These are phyloP conservation scores for Clupea harengus DNA, from an alignment of 2,113 vertebrate species.

Conservation along the genomic window DNA sequence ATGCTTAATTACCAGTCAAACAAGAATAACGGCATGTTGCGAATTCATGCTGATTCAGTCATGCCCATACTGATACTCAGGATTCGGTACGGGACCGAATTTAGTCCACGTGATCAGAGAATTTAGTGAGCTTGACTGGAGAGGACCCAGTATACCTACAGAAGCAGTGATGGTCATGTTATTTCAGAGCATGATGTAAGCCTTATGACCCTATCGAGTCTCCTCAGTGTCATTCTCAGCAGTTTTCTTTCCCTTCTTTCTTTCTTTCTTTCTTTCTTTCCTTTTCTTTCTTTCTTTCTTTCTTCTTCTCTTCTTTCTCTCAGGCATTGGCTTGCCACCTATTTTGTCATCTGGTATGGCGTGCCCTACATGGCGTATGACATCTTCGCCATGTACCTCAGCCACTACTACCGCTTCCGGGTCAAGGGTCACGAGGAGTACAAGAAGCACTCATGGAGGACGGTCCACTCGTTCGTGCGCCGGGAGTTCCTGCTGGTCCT, in stretches of 20 bases:
- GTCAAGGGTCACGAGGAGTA: constrained; percentile 73
- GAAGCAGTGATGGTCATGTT: neutral
- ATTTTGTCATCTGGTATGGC: constrained; percentile 86
- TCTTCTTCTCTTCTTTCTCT: constrained; percentile 22
- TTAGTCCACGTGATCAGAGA: neutral
- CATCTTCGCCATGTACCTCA: constrained; percentile 92
- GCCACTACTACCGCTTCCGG: constrained; percentile 85
- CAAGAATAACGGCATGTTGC: neutral
- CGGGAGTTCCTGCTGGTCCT: constrained; percentile 89
- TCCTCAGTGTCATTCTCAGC: neutral
- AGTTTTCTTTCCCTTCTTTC: neutral
- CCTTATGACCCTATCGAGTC: neutral
- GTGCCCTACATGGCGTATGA: constrained; percentile 97
- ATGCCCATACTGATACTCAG: too few species aligned
- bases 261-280: neutral
- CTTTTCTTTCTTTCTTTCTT: constrained; percentile 5
- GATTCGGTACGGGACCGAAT: neutral
- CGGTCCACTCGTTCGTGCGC: constrained; percentile 79
- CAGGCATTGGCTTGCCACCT: constrained; percentile 90
- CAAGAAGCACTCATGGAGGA: constrained; percentile 72
- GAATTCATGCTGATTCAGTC: neutral
- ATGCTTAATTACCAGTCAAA: neutral
- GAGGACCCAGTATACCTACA: neutral
- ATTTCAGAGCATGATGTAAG: neutral
- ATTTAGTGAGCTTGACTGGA: neutral